Conservation (phyloP, 2,797 vertebrate species). For the Pempheris klunzingeri region DNA sequence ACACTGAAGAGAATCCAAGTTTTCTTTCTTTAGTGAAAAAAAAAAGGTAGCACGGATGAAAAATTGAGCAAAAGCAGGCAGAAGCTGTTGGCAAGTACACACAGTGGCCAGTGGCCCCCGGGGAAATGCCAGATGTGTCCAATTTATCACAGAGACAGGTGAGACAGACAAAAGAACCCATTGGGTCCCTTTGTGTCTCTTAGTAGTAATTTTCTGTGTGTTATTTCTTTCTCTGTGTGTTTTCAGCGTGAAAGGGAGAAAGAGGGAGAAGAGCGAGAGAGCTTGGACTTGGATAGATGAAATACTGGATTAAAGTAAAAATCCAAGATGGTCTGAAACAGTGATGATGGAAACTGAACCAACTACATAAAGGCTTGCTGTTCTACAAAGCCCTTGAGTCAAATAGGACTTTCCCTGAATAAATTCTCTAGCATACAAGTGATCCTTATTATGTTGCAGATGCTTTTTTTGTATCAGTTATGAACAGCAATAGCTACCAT, state of each 20-base stretch:
- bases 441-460: slow-evolving; percentile 4
- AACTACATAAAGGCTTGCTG: neutral
- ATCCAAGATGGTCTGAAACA: slow-evolving; percentile 20
- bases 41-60: slow-evolving; percentile 37
- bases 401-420: slow-evolving; percentile 16
- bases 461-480: slow-evolving; percentile 7
- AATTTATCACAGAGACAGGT: slow-evolving; percentile 73
- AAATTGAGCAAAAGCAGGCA: slow-evolving; percentile 49
- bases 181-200: slow-evolving; percentile 34
- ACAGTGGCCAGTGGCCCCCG: slow-evolving; percentile 44
- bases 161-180: slow-evolving; percentile 49
- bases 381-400: slow-evolving; percentile 23
- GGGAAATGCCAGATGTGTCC: slow-evolving; percentile 69
- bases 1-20: slow-evolving; percentile 4
- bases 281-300: slow-evolving; percentile 11
- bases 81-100: slow-evolving; percentile 60
- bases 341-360: neutral
- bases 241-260: slow-evolving; percentile 12
- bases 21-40: slow-evolving; percentile 9
- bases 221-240: slow-evolving; percentile 10
- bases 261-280: neutral
- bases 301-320: slow-evolving; percentile 32
- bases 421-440: slow-evolving; percentile 6
- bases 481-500: neutral
- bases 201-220: slow-evolving; percentile 11